These are phyloP conservation scores for Macrosiphum euphorbiae DNA, from an alignment of 2,888 invertebrate genomes.

Conservation along the genomic window DNA sequence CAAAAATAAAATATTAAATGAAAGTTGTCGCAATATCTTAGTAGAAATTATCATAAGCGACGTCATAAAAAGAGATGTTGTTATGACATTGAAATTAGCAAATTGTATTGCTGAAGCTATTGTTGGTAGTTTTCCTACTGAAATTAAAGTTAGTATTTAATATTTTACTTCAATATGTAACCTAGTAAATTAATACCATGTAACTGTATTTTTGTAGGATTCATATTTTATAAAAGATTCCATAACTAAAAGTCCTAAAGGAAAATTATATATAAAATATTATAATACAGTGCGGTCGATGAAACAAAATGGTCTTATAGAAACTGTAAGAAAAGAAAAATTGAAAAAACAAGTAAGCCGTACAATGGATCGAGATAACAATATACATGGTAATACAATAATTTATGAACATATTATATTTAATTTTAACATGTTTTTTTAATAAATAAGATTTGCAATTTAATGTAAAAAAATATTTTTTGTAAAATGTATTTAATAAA, in stretches of 20 bases:
- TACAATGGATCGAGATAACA: neutral
- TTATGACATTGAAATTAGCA: neutral
- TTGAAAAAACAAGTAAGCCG: neutral
- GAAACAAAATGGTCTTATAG: neutral
- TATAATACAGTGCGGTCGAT: neutral
- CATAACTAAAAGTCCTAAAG: neutral
- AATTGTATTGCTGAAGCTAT: neutral
- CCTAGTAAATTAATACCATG: neutral
- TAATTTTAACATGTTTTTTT: no score
- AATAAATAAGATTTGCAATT: neutral
- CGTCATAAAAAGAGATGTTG: neutral
- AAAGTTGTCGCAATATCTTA: neutral
- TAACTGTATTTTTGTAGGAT: neutral
- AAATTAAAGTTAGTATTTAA: neutral
- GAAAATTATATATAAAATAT: slow-evolving; percentile 2
- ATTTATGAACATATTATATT: no score
- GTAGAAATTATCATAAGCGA: neutral
- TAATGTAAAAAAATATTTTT: neutral
- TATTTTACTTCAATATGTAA: neutral
- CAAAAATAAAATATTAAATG: neutral
- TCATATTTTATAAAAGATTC: neutral
- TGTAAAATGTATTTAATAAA: neutral
- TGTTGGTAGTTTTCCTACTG: neutral
- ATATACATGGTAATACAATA: slow-evolving; percentile 13
- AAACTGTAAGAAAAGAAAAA: neutral